Base-by-base conservation (phyloP, 2,888 invertebrate genomes). In the Pimpla rufipes region DNA sequence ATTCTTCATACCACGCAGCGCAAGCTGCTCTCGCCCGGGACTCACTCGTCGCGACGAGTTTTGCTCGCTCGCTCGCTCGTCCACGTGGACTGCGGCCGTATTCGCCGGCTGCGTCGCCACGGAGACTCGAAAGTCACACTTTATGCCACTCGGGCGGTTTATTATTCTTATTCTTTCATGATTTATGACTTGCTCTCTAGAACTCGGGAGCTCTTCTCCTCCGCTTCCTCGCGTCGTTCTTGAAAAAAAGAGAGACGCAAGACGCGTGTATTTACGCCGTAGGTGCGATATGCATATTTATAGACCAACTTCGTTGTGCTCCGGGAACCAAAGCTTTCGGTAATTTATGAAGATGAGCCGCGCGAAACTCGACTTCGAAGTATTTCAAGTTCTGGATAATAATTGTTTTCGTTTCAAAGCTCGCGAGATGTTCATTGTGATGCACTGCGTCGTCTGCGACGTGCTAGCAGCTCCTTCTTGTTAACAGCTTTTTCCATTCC, bases 131-230 rank as follows among this genome's bases (percentile, higher is more conserved):
- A 77, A 70, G 50, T 77, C 29, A 59, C 50, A 59, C 68, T 59
- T 50, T 52, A 21, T 64, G 62, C 40, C 52, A 42, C 42, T 64
- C 42, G 42, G 29, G 16, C 21, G 40, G 23, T 78, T 79, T 55
- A 62, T 79, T 79, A 79, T 71, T 79, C 52, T 64, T 55, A 55
- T 64, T 71, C 29, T 45, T 52, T 62, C 37, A 13, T 62, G 74
- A 75, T 68, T 68, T 68, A 80, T 42, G 23, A 23, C 62, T 68
- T 29, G 16, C 47, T 50, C 37, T 42, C 64, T 64, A 21, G 42
- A 66, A 66, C 71, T 79, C 71, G 57, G 29, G 42, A 35, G 57
- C 13, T 70, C 52, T 55, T 37, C 37, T 62, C 16, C 37, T 40
- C 37, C 13, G 21, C 52, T 62, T 71, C 40, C 42, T n/a, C 21